Evolutionary conservation across 2,113 vertebrate species (phyloP).

Genomic region (Odocoileus virginianus): DNA sequence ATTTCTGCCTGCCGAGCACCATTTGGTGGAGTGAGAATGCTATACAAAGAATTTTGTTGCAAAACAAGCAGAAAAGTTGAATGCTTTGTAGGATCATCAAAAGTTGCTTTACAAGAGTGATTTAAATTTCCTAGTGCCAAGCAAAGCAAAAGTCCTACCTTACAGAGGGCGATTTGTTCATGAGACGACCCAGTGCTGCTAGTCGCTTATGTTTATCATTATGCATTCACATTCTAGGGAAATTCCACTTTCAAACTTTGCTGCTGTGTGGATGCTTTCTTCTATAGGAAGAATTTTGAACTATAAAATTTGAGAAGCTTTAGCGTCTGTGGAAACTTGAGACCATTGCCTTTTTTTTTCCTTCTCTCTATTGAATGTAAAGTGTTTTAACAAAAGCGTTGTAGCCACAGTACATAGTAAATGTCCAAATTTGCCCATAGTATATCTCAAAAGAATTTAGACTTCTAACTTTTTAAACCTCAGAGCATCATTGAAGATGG

Average conservation of each 20-base stretch:
- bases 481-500: neutral
- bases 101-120: constrained; percentile 49
- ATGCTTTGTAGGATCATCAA: constrained; percentile 36
- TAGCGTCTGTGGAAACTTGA: constrained; percentile 58
- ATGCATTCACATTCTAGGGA: constrained; percentile 48
- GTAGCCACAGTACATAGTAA: constrained; percentile 9
- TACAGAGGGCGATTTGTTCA: constrained; percentile 29
- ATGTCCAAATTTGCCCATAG: constrained; percentile 21
- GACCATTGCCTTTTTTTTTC: neutral
- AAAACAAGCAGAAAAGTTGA: constrained; percentile 52
- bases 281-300: constrained; percentile 61
- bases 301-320: constrained; percentile 58
- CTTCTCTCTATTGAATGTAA: constrained; percentile 41
- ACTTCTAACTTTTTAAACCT: neutral
- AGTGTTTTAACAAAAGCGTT: constrained; percentile 39
- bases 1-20: constrained; percentile 19
- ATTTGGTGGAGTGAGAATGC: constrained; percentile 15
- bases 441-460: constrained; percentile 26
- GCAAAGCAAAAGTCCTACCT: constrained; percentile 53
- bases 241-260: constrained; percentile 40
- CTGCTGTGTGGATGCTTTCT: constrained; percentile 39
- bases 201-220: constrained; percentile 31
- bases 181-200: neutral
- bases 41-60: neutral
- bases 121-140: constrained; percentile 37